Conservation (phyloP, 2,888 invertebrate genomes). For the Cordylochernes scorpioides region DNA sequence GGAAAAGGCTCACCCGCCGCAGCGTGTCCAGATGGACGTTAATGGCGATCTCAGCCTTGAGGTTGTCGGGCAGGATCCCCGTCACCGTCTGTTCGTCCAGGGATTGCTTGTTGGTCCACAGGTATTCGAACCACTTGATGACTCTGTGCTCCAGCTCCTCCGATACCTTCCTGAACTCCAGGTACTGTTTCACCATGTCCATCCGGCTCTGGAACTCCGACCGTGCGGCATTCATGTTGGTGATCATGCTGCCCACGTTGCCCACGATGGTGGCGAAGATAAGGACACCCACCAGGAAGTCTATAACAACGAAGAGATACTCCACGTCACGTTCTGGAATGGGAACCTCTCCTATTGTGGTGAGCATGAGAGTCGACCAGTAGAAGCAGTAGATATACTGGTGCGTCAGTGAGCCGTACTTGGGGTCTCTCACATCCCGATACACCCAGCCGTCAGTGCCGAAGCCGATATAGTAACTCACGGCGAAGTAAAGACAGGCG, state of each 20-base stretch:
- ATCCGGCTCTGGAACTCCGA: conserved; percentile 85
- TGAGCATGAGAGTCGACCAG: conserved; percentile 83
- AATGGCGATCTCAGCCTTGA: conserved; percentile 86
- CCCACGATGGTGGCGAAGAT: conserved; percentile 94
- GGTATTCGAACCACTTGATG: conserved; percentile 84
- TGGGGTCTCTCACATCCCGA: conserved; percentile 11
- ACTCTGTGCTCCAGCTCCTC: conserved; percentile 48
- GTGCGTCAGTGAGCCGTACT: conserved; percentile 33
- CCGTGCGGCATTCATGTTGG: conserved; percentile 81
- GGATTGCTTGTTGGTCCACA: conserved; percentile 57
- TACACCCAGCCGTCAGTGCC: conserved; percentile 49
- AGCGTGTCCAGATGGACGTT: conserved; percentile 80
- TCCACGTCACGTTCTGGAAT: conserved; percentile 72
- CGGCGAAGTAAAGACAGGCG: conserved; percentile 70
- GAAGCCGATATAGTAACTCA: conserved; percentile 66
- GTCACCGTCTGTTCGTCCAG: conserved; percentile 47
- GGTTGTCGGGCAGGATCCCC: conserved; percentile 55
- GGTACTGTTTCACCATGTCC: conserved; percentile 85
- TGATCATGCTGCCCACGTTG: conserved; percentile 57
- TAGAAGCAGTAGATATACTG: conserved; percentile 77
- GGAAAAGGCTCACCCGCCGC: conserved; percentile 26
- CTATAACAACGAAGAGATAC: conserved; percentile 70
- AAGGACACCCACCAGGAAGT: conserved; percentile 71
- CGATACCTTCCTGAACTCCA: conserved; percentile 54
- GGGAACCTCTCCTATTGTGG: conserved; percentile 74